Percentiles rank a stretch among this genome's conserved stretches.
Evolutionary conservation across 2,797 vertebrate species (phyloP).

Genomic region (Okamejei kenojei): DNA sequence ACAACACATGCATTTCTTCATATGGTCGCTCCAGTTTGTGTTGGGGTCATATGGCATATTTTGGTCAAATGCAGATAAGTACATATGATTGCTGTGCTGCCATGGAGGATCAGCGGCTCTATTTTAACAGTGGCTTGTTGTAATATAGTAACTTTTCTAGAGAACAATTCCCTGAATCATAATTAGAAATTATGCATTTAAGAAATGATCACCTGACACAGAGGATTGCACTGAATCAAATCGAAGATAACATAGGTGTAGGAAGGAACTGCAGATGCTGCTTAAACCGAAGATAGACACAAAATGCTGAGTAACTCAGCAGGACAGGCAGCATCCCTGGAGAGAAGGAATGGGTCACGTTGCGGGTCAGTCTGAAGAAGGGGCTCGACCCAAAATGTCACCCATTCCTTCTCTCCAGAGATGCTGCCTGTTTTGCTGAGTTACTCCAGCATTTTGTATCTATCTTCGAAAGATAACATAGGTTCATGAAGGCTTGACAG

Average conservation of each 20-base stretch:
- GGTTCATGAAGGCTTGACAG: background rate
- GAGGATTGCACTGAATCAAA: background rate
- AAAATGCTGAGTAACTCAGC: too few species aligned
- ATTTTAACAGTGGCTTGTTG: background rate
- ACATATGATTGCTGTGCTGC: background rate
- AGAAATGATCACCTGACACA: background rate
- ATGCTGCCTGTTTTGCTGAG: too few species aligned
- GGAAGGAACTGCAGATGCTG: too few species aligned
- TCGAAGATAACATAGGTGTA: background rate
- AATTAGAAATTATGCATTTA: background rate
- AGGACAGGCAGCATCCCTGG: too few species aligned
- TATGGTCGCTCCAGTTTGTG: background rate
- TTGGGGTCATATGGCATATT: background rate
- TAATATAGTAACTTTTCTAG: background rate
- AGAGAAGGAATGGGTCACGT: too few species aligned
- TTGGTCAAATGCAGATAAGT: background rate
- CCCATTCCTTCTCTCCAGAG: too few species aligned
- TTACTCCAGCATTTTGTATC: too few species aligned
- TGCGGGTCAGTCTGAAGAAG: too few species aligned
- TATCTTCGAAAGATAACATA: background rate
- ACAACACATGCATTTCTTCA: background rate
- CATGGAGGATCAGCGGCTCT: background rate
- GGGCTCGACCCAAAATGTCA: too few species aligned
- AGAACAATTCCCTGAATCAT: background rate
- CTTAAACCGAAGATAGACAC: too few species aligned